A percentile compares a stretch with the other conserved stretches of the same genome.
These are phyloP conservation scores for Ariolimax columbianus DNA, from an alignment of 2,888 invertebrate species.

Conservation along the genomic window DNA sequence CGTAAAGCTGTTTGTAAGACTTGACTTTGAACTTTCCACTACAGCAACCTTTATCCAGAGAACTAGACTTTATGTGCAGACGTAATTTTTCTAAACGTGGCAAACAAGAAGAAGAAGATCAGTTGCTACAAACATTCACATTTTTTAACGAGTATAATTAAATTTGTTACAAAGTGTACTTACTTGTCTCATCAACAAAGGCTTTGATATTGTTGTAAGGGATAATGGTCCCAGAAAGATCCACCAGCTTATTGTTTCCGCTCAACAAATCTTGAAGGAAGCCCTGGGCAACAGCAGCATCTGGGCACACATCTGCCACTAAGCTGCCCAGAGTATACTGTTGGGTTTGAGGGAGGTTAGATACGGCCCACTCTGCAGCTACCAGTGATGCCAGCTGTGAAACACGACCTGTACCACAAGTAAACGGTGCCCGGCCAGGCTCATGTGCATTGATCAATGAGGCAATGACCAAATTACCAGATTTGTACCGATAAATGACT, in stretches of 20 bases:
- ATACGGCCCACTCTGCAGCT: conserved; percentile 69
- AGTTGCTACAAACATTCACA: too few species aligned
- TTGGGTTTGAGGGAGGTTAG: conserved; percentile 55
- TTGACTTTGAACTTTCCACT: too few species aligned
- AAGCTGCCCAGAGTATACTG: conserved; percentile 66
- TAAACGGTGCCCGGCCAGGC: conserved; percentile 60
- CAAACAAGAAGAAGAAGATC: too few species aligned
- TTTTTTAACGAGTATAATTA: background rate
- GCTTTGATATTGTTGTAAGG: conserved; percentile 64
- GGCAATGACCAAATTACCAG: conserved; percentile 68
- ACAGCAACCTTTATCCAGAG: too few species aligned
- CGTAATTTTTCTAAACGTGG: too few species aligned
- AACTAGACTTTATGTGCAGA: too few species aligned
- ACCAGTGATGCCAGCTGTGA: conserved; percentile 61
- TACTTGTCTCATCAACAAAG: conserved; percentile 60
- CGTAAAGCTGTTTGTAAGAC: too few species aligned
- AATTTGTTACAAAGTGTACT: background rate
- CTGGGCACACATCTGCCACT: conserved; percentile 67
- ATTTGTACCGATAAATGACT: conserved; percentile 57
- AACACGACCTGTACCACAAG: conserved; percentile 62
- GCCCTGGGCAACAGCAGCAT: conserved; percentile 58
- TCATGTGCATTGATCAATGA: conserved; percentile 66
- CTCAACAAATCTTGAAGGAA: conserved; percentile 66
- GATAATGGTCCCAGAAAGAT: conserved; percentile 58
- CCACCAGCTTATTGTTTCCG: conserved; percentile 59